Evolutionary conservation across 2,888 invertebrate genomes (phyloP).

Genomic region (Altica lythri): DNA sequence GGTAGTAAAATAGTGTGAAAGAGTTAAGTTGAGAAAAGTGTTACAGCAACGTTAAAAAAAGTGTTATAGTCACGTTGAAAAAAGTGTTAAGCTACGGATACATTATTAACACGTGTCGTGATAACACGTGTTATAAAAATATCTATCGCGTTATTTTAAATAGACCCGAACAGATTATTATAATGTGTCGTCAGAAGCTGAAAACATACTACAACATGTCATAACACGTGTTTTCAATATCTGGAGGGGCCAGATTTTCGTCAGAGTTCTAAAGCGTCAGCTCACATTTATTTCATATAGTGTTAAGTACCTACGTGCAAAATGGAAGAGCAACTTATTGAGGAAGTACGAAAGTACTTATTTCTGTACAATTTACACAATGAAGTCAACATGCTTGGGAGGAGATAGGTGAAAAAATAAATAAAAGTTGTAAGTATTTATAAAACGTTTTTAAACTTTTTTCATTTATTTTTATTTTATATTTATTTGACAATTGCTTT

Average conservation of each 20-base stretch:
- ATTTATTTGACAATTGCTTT: no score
- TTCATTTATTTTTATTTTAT: background rate
- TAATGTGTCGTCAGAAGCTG: constrained; percentile 5
- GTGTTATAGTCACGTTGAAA: no score
- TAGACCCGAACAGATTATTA: constrained; percentile 7
- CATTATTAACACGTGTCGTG: no score
- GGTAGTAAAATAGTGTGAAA: no score
- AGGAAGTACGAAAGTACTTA: background rate
- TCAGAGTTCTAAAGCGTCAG: constrained; percentile 1
- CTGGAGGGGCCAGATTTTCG: constrained; percentile 3
- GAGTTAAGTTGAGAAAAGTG: no score
- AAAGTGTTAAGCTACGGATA: no score
- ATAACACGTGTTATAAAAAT: no score
- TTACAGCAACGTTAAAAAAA: no score
- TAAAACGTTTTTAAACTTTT: no score
- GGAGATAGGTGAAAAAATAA: background rate
- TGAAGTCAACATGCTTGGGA: background rate
- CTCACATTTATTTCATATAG: no score
- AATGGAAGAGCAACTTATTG: background rate
- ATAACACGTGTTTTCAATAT: constrained; percentile 5
- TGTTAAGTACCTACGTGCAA: background rate
- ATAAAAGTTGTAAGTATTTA: background rate
- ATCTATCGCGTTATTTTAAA: constrained; percentile 7
- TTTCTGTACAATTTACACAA: background rate
- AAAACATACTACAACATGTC: constrained; percentile 7